Base-by-base conservation (phyloP, 2,797 vertebrate species). In the Tadarida brasiliensis region DNA sequence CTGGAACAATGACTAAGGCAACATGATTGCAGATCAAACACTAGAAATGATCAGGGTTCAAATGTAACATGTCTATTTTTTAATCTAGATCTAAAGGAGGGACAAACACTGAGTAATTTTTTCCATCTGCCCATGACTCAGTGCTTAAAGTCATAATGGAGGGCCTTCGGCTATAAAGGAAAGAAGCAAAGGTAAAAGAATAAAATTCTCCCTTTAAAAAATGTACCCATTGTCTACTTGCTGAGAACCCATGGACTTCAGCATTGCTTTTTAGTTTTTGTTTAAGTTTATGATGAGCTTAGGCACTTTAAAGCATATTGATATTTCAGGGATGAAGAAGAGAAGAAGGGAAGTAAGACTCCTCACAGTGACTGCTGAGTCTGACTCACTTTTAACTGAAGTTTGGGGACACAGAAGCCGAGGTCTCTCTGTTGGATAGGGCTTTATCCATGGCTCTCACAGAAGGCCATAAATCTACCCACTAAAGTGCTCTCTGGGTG, bases 161-260 rank as follows among this genome's bases (percentile, higher is more conserved):
- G 63, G 39, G n/a, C 8, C 19, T 91, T 95, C 33, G 20, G 51
- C n/a, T 70, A 30, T 59, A 22, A 85, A 85, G 30, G 87, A 83
- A 77, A 59, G 11, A 61, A 94, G 30, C 57, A 84, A 86, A 54
- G 83, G 76, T 68, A 93, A 95, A 90, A 80, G 20, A 95, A 59
- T 81, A 96, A 96, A 82, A 76, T 30, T 9, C 15, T 57, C 33
- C 15, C 12, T 90, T 85, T 30, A 44, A 44, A 44, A 44, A 44
- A 44, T 44, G 5, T 61, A 4, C 11, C 35, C 33, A 35, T 85
- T 63, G 11, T 87, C 17, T 87, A 10, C 12, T 6, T 85, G 24
- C 73, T 90, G 57, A 94, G 81, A 93, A 70, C 28, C 9, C 76
- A 33, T 26, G 20, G 44, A 80, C 44, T 88, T 83, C 28, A 95